Conservation (phyloP, 2,113 vertebrate species). For the Anolis sagrei region DNA sequence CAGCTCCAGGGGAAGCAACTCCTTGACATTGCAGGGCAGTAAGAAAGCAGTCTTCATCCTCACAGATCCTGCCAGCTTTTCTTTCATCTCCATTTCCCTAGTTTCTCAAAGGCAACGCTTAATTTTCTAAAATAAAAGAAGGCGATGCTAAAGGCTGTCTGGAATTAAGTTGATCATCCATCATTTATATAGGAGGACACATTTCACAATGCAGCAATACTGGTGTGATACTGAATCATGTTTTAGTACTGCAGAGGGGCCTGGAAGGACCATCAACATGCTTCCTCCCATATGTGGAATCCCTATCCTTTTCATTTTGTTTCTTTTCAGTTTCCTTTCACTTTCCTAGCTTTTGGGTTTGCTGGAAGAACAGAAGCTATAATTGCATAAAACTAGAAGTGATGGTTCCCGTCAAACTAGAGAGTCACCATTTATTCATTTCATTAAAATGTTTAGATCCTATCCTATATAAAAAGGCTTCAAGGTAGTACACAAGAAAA, state of each 20-base stretch:
- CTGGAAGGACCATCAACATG: no score
- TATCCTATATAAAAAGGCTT: neutral
- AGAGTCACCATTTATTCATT: no score
- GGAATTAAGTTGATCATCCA: neutral
- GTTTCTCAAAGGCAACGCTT: neutral
- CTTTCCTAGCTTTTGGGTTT: neutral
- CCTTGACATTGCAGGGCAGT: neutral
- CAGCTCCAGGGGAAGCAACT: constrained; percentile 14
- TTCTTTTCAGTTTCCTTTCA: no score
- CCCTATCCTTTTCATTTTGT: neutral
- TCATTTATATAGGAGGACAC: neutral
- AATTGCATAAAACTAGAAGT: neutral
- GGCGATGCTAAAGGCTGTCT: neutral
- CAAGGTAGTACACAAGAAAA: no score
- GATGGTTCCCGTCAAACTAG: neutral
- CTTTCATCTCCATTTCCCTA: constrained; percentile 1
- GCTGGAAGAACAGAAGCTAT: neutral
- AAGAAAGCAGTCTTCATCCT: constrained; percentile 15
- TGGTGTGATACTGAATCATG: neutral
- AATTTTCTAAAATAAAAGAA: constrained; percentile 20
- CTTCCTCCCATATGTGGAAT: neutral
- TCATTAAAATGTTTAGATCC: neutral
- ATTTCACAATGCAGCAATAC: neutral
- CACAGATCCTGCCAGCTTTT: neutral
- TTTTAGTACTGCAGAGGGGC: neutral